Conservation (phyloP, 2,888 invertebrate species). For the Drosophila sordidula region DNA sequence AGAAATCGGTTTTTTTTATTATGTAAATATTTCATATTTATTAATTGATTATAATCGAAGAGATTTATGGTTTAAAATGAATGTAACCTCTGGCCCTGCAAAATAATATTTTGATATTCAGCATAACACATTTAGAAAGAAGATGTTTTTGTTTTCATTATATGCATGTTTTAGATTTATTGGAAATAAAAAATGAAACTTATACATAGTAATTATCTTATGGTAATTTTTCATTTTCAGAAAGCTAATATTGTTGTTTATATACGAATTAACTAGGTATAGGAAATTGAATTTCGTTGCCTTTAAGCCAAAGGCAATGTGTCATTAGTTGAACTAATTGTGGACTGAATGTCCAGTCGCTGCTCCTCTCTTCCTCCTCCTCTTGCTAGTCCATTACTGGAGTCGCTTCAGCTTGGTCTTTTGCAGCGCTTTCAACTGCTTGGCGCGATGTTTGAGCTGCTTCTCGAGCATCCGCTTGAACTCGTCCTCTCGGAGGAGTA, state of each 20-base stretch:
- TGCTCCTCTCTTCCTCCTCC: neutral
- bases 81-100: too few relatives aligned
- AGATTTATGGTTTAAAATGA: too few relatives aligned
- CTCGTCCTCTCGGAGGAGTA: conserved; percentile 52
- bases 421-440: conserved; percentile 50
- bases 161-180: conserved; percentile 6
- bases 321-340: conserved; percentile 26
- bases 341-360: neutral
- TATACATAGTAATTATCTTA: neutral
- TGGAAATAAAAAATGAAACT: neutral
- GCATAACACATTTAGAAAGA: too few relatives aligned
- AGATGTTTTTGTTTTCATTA: too few relatives aligned
- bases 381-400: neutral
- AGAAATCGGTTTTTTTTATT: neutral
- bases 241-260: too few relatives aligned
- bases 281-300: conserved; percentile 58
- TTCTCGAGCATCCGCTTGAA: conserved; percentile 57
- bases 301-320: conserved; percentile 30
- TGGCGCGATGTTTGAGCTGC: conserved; percentile 49
- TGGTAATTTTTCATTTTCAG: neutral
- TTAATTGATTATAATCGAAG: too few relatives aligned
- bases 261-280: neutral
- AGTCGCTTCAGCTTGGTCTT: conserved; percentile 41
- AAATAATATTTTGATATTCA: too few relatives aligned
- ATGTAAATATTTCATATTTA: too few relatives aligned